Conservation (phyloP, 1,140 invertebrate species). For the Drosophila bocqueti region DNA sequence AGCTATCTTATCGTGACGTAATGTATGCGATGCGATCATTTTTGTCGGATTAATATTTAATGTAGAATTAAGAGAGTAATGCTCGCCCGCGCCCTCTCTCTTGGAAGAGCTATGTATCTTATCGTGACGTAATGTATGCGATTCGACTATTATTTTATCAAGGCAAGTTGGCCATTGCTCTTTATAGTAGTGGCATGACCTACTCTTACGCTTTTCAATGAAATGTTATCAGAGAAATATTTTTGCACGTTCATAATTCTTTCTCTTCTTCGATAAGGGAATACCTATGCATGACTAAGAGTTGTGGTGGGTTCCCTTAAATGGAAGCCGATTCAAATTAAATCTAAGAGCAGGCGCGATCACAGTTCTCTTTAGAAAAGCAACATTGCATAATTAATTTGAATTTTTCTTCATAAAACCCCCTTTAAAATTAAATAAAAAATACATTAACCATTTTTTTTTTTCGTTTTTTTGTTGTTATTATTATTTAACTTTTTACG, state of each 20-base stretch:
- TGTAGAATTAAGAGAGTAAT: conserved; percentile 12
- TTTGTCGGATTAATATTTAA: neutral
- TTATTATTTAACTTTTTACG: conserved; percentile 69
- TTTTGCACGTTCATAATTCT: neutral
- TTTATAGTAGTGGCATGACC: neutral
- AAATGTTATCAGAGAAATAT: conserved; percentile 15
- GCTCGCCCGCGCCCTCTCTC: neutral
- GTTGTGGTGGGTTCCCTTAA: conserved; percentile 6
- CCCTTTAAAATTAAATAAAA: neutral
- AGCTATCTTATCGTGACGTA: conserved; percentile 2
- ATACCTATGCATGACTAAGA: neutral
- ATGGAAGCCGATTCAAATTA: neutral
- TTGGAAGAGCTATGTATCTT: conserved; percentile 1
- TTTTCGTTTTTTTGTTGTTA: conserved; percentile 32
- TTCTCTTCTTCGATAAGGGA: conserved; percentile 8
- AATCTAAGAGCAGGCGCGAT: neutral
- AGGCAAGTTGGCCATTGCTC: conserved; percentile 4
- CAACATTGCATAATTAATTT: too few relatives aligned
- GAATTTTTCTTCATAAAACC: neutral
- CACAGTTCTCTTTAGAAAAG: neutral
- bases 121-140: conserved; percentile 1
- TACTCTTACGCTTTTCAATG: conserved; percentile 8
- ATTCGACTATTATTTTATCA: neutral
- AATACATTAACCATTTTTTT: conserved; percentile 12
- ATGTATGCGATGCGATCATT: conserved; percentile 2